Evolutionary conservation across 2,797 vertebrate species (phyloP), one percentile per base, ranked within the genome.

Genomic region (Acanthurus lineatus): DNA sequence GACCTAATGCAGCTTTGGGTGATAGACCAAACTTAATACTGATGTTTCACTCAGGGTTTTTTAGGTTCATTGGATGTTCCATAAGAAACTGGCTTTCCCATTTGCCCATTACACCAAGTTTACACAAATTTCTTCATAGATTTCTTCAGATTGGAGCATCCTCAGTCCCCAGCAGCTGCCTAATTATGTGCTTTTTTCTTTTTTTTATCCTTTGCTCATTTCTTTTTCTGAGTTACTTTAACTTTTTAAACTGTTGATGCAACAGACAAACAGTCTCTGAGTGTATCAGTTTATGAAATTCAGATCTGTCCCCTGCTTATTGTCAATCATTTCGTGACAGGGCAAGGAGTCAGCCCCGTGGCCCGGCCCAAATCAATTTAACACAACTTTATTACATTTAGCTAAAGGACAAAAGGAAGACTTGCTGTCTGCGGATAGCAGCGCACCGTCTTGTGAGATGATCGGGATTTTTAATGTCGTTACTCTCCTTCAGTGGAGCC

Each of bases 371-470:
- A 92, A 83, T 91, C 71, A 60, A 91, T 93, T 92, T 76, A 81
- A 89, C 76, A 74, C 61, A 78, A 86, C 64, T 61, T 90, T 86
- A 94, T 93, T 93, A 72, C 63, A 89, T 95, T 94, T 91, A 83
- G 76, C 68, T 20, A 40, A 53, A 76, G 86, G 83, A 92, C 88
- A 80, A 91, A 59, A 85, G 69, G 73, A 85, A 77, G 81, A 82
- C 86, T 86, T 75, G 74, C 79, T 84, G 85, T 91, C 78, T 89
- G 82, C 9, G 45, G 86, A 78, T 79, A 61, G 73, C 67, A 75
- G 75, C 54, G 12, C 79, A 22, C 81, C 73, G 86, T 86, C 89
- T 78, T 69, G 78, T 75, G 91, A 92, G 90, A 87, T 89, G 81
- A 88, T 82, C 77, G 48, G 82, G 82, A 74, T 65, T 57, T 81